These are phyloP conservation scores for Bettongia penicillata DNA, from an alignment of 2,113 vertebrate genomes.

Conservation along the genomic window DNA sequence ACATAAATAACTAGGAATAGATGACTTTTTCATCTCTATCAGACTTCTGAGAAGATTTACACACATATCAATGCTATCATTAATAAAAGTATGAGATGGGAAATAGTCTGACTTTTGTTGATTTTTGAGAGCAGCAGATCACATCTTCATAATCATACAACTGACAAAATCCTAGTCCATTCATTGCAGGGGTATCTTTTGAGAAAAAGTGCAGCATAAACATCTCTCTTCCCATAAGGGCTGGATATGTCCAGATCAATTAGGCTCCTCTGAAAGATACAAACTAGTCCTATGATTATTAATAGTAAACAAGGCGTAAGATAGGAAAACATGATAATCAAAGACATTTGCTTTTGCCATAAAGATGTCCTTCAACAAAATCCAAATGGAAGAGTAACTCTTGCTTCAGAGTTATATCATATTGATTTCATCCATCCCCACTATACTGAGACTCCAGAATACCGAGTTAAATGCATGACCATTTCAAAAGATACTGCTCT, in stretches of 20 bases:
- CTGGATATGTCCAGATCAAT: neutral
- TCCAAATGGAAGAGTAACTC: neutral
- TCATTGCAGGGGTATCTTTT: neutral
- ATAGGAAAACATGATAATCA: neutral
- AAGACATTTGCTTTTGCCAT: neutral
- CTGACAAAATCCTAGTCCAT: neutral
- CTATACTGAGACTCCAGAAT: neutral
- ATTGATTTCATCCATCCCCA: neutral
- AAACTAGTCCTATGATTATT: neutral
- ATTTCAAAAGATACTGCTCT: neutral
- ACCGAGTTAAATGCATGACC: neutral
- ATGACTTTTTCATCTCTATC: neutral
- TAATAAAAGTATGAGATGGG: neutral
- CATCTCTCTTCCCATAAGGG: neutral
- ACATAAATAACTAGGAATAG: neutral
- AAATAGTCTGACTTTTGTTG: neutral
- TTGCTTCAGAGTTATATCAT: neutral
- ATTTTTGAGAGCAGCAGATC: neutral
- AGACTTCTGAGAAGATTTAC: neutral
- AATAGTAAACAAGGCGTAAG: neutral
- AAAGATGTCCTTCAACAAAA: neutral
- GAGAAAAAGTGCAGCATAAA: neutral
- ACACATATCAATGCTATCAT: neutral
- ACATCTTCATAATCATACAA: neutral
- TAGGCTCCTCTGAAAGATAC: neutral